Base-by-base conservation (phyloP, 2,797 vertebrate species). In the Sebastes diploproa region DNA sequence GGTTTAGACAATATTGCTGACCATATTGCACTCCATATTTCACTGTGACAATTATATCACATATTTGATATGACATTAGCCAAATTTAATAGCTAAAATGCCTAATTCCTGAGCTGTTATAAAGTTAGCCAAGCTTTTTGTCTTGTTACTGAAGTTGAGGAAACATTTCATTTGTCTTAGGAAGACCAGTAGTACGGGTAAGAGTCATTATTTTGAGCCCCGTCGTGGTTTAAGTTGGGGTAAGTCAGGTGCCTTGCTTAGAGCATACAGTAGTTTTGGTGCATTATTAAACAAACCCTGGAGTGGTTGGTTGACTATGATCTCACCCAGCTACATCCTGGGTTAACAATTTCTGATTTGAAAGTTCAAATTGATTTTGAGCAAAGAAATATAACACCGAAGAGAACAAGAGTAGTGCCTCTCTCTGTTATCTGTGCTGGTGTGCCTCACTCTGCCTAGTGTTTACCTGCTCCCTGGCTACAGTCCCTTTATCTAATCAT, bases 401-500 rank as follows among this genome's bases (percentile, higher is more conserved):
- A 11, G 32, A 38, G 38, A 67, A 69, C 1, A 56, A 22, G 10
- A 65, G 38, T 23, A 1, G 4, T 9, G 3, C 1, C 14, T n/a
- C 18, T 52, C 5, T 68, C 54, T 58, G 25, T 23, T 23, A 4
- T 50, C 67, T 76, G 13, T 20, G 32, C 18, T 36, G 16, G 55
- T 55, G 38, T 55, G 3, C n/a, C 46, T 74, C 65, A 59, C 20
- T 65, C 12, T n/a, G 56, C 36, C 38, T 11, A 12, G 52, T 59
- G 73, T 72, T 63, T 77, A 54, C 56, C 29, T 78, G 52, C 77
- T 82, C 56, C 23, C 27, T 65, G 55, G 59, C 62, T 78, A 20
- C 64, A 38, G 36, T 67, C 29, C 46, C 36, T 78, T 77, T 82
- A 85, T 90, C 80, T 79, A 75, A 81, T 88, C 69, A 34, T 83